phyloP scores from a whole-genome alignment of 2,888 invertebrate species.

The Epirrita christyi region DNA sequence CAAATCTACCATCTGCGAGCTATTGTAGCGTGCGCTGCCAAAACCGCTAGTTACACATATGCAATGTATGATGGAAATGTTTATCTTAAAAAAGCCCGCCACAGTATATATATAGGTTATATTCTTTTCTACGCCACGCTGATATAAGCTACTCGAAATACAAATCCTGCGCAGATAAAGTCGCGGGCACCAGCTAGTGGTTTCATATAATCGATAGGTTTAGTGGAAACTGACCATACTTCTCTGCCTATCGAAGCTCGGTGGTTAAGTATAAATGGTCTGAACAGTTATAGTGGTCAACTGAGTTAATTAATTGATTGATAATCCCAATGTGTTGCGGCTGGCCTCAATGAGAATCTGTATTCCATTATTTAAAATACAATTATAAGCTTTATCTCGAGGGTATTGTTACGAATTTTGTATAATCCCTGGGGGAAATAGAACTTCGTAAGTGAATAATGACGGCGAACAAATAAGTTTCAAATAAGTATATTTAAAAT shows the following conservation, averaged over 20 bases:
- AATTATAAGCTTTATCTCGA: constrained; percentile 1
- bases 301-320: constrained; percentile 38
- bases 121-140: too few species aligned
- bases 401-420: not conserved
- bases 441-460: not conserved
- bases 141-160: too few species aligned
- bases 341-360: constrained; percentile 18
- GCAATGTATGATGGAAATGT: too few species aligned
- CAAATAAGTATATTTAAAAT: not conserved
- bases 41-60: too few species aligned
- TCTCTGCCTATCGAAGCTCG: not conserved
- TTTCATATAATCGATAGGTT: too few species aligned
- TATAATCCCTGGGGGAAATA: not conserved
- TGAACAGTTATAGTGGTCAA: constrained; percentile 35
- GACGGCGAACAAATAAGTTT: not conserved
- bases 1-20: too few species aligned
- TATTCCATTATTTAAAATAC: constrained; percentile 8
- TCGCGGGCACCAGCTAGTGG: too few species aligned
- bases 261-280: constrained; percentile 26
- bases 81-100: too few species aligned
- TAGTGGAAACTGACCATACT: not conserved
- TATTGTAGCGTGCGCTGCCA: too few species aligned
- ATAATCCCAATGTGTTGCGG: constrained; percentile 27
- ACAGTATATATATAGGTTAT: too few species aligned
- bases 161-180: too few species aligned